Evolutionary conservation across 23 tunicate genomes (phyloP).

Genomic region (Diplosoma virens): DNA sequence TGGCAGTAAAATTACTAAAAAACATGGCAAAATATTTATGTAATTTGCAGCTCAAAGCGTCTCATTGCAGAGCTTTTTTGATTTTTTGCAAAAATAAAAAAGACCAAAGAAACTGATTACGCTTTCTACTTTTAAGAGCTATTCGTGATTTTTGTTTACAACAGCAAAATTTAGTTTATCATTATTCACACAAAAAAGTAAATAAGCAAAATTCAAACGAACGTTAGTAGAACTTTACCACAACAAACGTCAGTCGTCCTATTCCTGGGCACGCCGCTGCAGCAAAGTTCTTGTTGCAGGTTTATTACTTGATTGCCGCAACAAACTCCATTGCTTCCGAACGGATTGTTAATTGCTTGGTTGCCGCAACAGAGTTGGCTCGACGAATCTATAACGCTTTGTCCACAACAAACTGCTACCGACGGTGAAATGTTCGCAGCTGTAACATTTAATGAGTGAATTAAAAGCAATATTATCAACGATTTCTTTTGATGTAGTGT

Average conservation of each 20-base stretch:
- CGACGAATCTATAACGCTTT: constrained; percentile 4
- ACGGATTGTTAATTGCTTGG: constrained; percentile 1
- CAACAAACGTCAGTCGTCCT: neutral
- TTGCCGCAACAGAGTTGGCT: constrained; percentile 33
- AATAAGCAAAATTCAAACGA: no score
- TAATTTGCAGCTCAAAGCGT: neutral
- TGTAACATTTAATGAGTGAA: no score
- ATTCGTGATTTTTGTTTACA: neutral
- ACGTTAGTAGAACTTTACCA: neutral
- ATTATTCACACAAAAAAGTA: no score
- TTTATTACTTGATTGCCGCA: constrained; percentile 58
- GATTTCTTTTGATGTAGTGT: no score
- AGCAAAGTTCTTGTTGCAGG: neutral
- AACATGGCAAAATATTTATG: no score
- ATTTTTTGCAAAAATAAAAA: no score
- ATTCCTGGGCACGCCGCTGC: constrained; percentile 1
- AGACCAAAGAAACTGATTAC: no score
- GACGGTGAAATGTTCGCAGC: neutral
- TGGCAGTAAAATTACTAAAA: no score
- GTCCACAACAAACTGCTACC: constrained; percentile 32
- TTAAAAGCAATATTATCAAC: no score
- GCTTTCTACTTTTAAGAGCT: no score
- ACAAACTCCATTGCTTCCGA: constrained; percentile 43
- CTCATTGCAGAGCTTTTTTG: no score
- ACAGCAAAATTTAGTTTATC: no score